phyloP scores from a whole-genome alignment of 1,140 invertebrate species.

The Ganaspis sp. region DNA sequence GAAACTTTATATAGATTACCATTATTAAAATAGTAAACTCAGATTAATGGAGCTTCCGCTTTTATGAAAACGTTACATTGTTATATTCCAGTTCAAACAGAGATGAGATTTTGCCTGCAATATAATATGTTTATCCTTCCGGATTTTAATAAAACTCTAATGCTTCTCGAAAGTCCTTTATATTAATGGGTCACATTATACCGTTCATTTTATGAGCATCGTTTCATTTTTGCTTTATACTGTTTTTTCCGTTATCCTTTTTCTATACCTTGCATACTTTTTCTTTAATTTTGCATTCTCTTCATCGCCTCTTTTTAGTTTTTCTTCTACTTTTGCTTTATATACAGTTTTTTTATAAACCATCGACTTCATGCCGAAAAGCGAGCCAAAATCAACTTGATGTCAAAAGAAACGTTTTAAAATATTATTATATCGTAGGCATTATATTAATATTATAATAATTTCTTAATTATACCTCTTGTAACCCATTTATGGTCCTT shows the following conservation, averaged over 20 bases:
- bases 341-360: no score
- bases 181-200: constrained; percentile 14
- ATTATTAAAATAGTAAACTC: background rate
- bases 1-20: background rate
- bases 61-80: constrained; percentile 2
- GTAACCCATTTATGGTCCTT: no score
- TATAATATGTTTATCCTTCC: constrained; percentile 14
- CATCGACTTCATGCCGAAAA: no score
- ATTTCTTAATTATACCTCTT: no score
- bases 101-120: background rate
- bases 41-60: background rate
- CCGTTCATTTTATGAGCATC: background rate
- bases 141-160: constrained; percentile 14
- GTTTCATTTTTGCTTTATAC: background rate
- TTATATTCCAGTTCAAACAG: background rate
- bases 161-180: background rate
- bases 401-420: no score
- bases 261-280: no score
- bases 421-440: no score
- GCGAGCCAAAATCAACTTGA: no score
- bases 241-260: background rate
- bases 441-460: no score
- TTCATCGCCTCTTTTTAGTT: no score
- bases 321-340: no score
- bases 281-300: no score